Percentiles rank a stretch among this genome's conserved stretches.
phyloP scores from a whole-genome alignment of 2,888 invertebrate genomes.

The Dynastes tityus region DNA sequence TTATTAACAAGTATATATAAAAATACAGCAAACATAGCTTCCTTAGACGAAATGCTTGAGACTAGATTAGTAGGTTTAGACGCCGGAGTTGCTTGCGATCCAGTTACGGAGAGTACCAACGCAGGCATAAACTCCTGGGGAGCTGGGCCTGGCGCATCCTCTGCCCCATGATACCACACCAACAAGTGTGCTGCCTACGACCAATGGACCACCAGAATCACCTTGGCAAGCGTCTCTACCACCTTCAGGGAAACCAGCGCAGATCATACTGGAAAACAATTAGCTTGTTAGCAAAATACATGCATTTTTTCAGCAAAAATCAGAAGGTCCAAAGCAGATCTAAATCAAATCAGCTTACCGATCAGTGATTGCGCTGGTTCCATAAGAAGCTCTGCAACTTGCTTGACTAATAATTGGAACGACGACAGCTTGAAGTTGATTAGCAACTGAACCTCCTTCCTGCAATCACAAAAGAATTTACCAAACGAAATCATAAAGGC shows the following conservation, averaged over 20 bases:
- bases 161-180: slow-evolving; percentile 60
- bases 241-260: slow-evolving; percentile 49
- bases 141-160: slow-evolving; percentile 59
- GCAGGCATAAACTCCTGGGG: slow-evolving; percentile 60
- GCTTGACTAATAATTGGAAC: slow-evolving; percentile 52
- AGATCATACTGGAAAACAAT: slow-evolving; percentile 48
- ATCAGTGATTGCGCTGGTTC: slow-evolving; percentile 22
- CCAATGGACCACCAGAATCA: slow-evolving; percentile 59
- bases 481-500: background rate
- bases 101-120: slow-evolving; percentile 44
- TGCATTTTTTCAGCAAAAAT: too few species aligned
- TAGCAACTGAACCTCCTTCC: slow-evolving; percentile 47
- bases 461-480: background rate
- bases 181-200: slow-evolving; percentile 53
- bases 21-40: slow-evolving; percentile 56
- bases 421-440: slow-evolving; percentile 49
- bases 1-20: too few species aligned
- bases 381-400: slow-evolving; percentile 47
- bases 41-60: slow-evolving; percentile 11
- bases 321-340: background rate
- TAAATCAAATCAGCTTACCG: slow-evolving; percentile 12
- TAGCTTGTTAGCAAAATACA: too few species aligned
- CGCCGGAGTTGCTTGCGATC: slow-evolving; percentile 34
- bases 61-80: slow-evolving; percentile 22
- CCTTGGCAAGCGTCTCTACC: slow-evolving; percentile 51